Conservation (phyloP, 2,888 invertebrate genomes). For the Caenorhabditis zanzibari region DNA sequence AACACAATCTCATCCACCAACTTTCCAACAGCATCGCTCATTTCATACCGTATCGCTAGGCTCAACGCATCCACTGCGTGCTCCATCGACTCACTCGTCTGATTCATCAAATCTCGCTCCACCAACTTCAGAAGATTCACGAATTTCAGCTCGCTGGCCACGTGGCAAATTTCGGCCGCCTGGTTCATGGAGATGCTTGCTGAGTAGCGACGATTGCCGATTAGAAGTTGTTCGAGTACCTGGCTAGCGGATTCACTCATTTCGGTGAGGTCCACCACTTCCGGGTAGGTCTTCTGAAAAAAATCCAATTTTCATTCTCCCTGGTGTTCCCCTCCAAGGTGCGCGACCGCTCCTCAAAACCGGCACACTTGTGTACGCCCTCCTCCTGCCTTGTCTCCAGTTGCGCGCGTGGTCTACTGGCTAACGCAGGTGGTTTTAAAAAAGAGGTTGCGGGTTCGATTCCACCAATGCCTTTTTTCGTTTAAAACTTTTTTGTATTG, state of each 20-base stretch:
- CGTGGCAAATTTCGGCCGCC: conserved; percentile 37
- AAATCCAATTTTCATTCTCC: neutral
- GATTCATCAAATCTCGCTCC: conserved; percentile 25
- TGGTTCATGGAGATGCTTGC: conserved; percentile 8
- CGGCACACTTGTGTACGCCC: neutral
- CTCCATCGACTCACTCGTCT: conserved; percentile 14
- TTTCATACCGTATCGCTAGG: conserved; percentile 18
- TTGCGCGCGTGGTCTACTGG: neutral
- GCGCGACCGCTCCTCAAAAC: neutral
- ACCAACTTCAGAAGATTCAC: conserved; percentile 38
- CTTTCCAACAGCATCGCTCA: conserved; percentile 46
- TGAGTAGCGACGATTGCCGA: conserved; percentile 14
- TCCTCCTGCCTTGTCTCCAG: neutral
- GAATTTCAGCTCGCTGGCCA: conserved; percentile 34
- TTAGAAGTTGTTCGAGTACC: conserved; percentile 29
- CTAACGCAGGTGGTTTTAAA: neutral
- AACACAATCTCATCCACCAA: conserved; percentile 54
- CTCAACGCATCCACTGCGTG: conserved; percentile 46
- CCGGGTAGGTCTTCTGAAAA: conserved; percentile 41
- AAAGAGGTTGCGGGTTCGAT: neutral
- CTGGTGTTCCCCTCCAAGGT: no score
- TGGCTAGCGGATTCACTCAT: neutral
- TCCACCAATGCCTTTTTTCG: no score
- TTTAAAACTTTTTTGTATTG: neutral
- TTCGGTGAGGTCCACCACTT: conserved; percentile 35